phyloP scores from a whole-genome alignment of 2,113 vertebrate species.

The Hypanus sabinus region DNA sequence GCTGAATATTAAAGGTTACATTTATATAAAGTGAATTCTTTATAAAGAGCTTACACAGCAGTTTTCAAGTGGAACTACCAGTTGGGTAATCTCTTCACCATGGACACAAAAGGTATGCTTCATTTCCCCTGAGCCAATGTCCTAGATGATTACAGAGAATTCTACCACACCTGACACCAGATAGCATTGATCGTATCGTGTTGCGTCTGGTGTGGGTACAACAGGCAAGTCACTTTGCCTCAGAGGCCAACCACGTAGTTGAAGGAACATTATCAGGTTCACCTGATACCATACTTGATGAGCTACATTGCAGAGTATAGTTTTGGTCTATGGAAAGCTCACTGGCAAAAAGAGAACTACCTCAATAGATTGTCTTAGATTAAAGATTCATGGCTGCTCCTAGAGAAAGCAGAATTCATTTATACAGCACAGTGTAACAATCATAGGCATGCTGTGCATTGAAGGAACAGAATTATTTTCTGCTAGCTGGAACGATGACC shows the following conservation, averaged over 20 bases:
- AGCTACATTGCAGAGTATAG: neutral
- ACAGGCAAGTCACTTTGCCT: slow-evolving; percentile 86
- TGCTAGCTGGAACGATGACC: neutral
- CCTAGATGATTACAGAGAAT: slow-evolving; percentile 94
- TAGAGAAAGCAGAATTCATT: neutral
- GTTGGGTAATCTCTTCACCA: slow-evolving; percentile 89
- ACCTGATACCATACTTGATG: neutral
- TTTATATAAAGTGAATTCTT: neutral
- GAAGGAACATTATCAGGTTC: neutral
- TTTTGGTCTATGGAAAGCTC: neutral
- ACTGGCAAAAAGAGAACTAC: neutral
- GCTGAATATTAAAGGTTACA: neutral
- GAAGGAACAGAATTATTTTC: neutral
- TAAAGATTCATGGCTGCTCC: neutral
- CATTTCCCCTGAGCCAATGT: slow-evolving; percentile 96
- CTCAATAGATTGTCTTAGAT: neutral
- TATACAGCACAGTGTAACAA: neutral
- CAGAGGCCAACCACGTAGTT: slow-evolving; percentile 75
- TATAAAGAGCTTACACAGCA: slow-evolving; percentile 74
- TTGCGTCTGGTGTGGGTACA: slow-evolving; percentile 87
- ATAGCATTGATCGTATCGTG: slow-evolving; percentile 86
- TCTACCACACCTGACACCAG: slow-evolving; percentile 89
- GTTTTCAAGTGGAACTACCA: slow-evolving; percentile 85
- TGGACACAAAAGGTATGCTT: slow-evolving; percentile 96
- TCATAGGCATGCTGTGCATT: neutral